These are phyloP conservation scores for Ptychoptera albimana DNA, from an alignment of 2,888 invertebrate genomes.

Conservation along the genomic window DNA sequence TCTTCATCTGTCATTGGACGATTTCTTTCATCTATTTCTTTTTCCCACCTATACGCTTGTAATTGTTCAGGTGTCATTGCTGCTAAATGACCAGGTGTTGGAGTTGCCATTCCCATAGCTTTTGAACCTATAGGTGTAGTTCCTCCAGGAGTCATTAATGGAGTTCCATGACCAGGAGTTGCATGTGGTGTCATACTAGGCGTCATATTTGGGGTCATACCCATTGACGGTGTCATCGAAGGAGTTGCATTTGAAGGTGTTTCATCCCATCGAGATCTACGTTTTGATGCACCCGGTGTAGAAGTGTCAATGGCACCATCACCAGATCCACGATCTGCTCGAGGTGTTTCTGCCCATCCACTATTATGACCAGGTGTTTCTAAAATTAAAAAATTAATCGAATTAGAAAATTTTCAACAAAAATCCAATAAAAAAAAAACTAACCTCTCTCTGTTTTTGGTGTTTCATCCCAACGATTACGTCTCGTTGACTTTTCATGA, in stretches of 20 bases:
- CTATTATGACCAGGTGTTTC: slow-evolving; percentile 93
- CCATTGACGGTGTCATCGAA: slow-evolving; percentile 47
- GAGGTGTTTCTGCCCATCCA: slow-evolving; percentile 99
- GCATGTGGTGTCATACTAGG: slow-evolving; percentile 61
- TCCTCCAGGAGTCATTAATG: slow-evolving; percentile 65
- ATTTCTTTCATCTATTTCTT: slow-evolving; percentile 97
- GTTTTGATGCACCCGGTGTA: slow-evolving; percentile 86
- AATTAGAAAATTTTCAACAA: slow-evolving; percentile 2
- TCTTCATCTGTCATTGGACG: slow-evolving; percentile 94
- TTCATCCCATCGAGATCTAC: slow-evolving; percentile 97
- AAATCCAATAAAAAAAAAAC: slow-evolving; percentile 2
- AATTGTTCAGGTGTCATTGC: slow-evolving; percentile 99
- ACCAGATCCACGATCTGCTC: slow-evolving; percentile 72
- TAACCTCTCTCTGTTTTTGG: slow-evolving; percentile 86
- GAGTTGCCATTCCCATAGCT: slow-evolving; percentile 98
- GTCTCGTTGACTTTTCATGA: slow-evolving; percentile 54
- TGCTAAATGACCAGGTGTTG: slow-evolving; percentile 87
- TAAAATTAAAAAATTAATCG: slow-evolving; percentile 19
- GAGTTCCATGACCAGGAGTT: slow-evolving; percentile 51
- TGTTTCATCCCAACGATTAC: slow-evolving; percentile 99
- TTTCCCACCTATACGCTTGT: slow-evolving; percentile 95
- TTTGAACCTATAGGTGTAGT: slow-evolving; percentile 81
- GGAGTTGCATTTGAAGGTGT: slow-evolving; percentile 75
- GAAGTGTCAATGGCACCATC: slow-evolving; percentile 69
- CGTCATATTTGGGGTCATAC: slow-evolving; percentile 47